Conservation (phyloP, 2,888 invertebrate genomes). For the Lomographa bimaculata region DNA sequence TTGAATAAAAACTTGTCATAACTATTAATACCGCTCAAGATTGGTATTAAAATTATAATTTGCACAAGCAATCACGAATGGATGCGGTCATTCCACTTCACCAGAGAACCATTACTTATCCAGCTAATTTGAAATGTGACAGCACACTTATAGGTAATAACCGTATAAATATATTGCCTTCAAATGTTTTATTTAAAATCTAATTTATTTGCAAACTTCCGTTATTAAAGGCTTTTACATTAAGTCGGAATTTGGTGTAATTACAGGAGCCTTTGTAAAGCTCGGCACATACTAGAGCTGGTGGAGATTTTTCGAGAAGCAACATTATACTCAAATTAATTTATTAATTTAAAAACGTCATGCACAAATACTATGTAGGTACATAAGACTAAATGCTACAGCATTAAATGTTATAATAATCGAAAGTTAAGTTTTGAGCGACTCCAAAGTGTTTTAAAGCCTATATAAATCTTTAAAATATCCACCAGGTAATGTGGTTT, state of each 20-base stretch:
- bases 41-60: constrained; percentile 2
- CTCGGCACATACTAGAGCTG: not conserved
- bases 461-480: too few relatives aligned
- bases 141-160: constrained; percentile 7
- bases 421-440: too few relatives aligned
- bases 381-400: too few relatives aligned
- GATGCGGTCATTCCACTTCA: constrained; percentile 1
- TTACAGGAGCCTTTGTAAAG: constrained; percentile 52
- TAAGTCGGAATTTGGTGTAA: constrained; percentile 68
- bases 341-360: too few relatives aligned
- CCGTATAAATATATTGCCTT: constrained; percentile 3
- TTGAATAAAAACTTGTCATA: too few relatives aligned
- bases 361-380: too few relatives aligned
- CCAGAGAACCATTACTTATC: constrained; percentile 8
- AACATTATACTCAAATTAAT: too few relatives aligned
- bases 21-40: too few relatives aligned
- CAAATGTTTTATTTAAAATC: constrained; percentile 19
- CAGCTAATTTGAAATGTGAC: constrained; percentile 10
- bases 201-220: constrained; percentile 24
- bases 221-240: constrained; percentile 40
- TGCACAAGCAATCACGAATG: constrained; percentile 3
- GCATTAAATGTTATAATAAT: too few relatives aligned
- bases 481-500: too few relatives aligned
- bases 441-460: too few relatives aligned
- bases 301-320: too few relatives aligned